A percentile compares a stretch with the other conserved stretches of the same genome.
These are phyloP conservation scores for Andrena fulva DNA, from an alignment of 2,888 invertebrate species.

Conservation along the genomic window DNA sequence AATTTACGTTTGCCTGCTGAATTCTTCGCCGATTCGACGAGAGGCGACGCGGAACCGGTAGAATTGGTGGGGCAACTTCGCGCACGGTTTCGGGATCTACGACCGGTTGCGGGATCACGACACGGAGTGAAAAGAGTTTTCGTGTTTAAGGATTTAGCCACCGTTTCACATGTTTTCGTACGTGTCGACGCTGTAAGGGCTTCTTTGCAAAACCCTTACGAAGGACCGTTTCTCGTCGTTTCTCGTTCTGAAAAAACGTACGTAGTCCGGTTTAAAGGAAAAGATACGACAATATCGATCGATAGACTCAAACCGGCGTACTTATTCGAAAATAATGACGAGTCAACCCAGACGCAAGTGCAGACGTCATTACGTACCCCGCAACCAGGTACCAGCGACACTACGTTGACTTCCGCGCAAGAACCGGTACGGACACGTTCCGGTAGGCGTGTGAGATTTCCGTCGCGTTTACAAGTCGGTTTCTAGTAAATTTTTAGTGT, in stretches of 20 bases:
- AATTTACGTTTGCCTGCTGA: not conserved
- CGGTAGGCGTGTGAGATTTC: not conserved
- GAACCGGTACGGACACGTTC: not conserved
- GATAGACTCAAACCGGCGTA: slow-evolving; percentile 6
- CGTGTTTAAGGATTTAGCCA: slow-evolving; percentile 45
- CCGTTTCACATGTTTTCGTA: slow-evolving; percentile 52
- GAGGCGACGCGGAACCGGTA: not conserved
- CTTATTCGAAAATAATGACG: not conserved
- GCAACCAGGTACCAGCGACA: not conserved
- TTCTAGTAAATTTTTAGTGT: too few relatives aligned
- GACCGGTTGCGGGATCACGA: not conserved
- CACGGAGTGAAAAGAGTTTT: slow-evolving; percentile 37
- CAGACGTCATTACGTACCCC: not conserved
- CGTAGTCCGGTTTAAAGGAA: not conserved
- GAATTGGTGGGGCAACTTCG: not conserved
- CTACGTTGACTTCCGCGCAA: not conserved
- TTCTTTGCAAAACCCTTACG: slow-evolving; percentile 45
- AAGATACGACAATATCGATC: not conserved
- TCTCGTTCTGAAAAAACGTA: not conserved
- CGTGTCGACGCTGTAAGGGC: slow-evolving; percentile 29
- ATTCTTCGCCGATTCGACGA: not conserved
- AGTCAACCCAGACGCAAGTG: not conserved
- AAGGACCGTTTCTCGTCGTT: slow-evolving; percentile 7
- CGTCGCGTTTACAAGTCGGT: not conserved
- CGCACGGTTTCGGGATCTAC: too few relatives aligned